These are phyloP conservation scores for Squalus acanthias DNA, from an alignment of 2,797 vertebrate genomes.

Conservation along the genomic window DNA sequence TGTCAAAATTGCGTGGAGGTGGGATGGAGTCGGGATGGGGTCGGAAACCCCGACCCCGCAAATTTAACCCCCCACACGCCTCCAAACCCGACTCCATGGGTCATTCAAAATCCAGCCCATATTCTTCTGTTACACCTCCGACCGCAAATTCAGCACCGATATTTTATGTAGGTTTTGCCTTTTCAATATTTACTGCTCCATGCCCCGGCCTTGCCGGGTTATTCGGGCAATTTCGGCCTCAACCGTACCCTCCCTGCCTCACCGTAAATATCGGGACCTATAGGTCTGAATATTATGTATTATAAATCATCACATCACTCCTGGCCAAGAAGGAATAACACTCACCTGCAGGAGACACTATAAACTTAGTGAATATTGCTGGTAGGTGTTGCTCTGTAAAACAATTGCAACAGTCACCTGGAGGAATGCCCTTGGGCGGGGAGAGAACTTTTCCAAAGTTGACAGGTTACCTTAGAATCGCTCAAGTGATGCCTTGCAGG, in stretches of 20 bases:
- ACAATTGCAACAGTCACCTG: not conserved
- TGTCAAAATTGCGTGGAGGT: too few species aligned
- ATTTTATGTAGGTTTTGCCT: not conserved
- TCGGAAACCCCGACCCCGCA: too few species aligned
- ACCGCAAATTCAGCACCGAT: not conserved
- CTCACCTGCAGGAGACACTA: not conserved
- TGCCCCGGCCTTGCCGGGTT: too few species aligned
- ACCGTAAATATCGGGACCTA: too few species aligned
- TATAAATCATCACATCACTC: too few species aligned
- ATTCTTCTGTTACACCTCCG: too few species aligned
- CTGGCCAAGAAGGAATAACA: not conserved
- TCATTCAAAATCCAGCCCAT: too few species aligned
- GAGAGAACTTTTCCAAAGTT: not conserved
- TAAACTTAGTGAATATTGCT: not conserved
- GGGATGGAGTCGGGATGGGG: too few species aligned
- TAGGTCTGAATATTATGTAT: not conserved
- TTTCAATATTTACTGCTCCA: not conserved
- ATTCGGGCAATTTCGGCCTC: too few species aligned
- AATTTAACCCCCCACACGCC: too few species aligned
- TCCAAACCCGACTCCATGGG: too few species aligned
- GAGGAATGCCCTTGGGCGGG: not conserved
- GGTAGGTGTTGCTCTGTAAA: not conserved
- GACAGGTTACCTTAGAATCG: not conserved
- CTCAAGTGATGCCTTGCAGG: not conserved
- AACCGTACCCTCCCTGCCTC: too few species aligned